Base-by-base conservation (phyloP, 2,888 invertebrate species). In the Cerastis rubricosa region DNA sequence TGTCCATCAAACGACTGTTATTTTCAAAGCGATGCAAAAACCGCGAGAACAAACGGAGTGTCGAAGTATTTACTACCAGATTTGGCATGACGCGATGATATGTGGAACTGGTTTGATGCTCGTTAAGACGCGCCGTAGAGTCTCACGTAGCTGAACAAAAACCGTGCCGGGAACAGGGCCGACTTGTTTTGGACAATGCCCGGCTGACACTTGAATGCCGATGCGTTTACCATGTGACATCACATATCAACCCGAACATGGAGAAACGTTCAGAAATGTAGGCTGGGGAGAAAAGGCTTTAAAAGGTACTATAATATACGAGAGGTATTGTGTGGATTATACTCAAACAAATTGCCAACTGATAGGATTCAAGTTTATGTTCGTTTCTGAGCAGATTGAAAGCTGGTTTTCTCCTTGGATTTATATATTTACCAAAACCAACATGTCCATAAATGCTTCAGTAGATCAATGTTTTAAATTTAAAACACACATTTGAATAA, bases 141-240 rank as follows among this genome's bases (percentile, higher is more conserved):
- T 96, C 96, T 96, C 95, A 94, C 93, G 94, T 94, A 93, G 91
- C 90, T 88, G 92, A 91, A 95, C 94, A 96, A 96, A 95, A 96
- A 95, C 92, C 91, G 82, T 89, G 89, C 85, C 89, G 91, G 92
- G 92, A 92, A 91, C 92, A 91, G 89, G 92, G 91, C 89, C 87
- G 92, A 94, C 95, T 92, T 90, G 95, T 94, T 95, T 94, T 92
- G 94, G 94, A 95, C 95, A 95, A 96, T 96, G 94, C 94, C 91
- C 84, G 81, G 87, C 86, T 94, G 94, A 94, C 95, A 95, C 91
- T 93, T 95, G 94, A 95, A 96, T 96, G 92, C 94, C 92, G 91
- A 93, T 92, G 93, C 93, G 90, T 93, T 94, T 91, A 92, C 93
- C 92, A 91, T 92, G 89, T 90, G 93, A 92, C 92, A 86, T 87